Conservation (phyloP, 2,113 vertebrate species). For the Tyrannus savana region DNA sequence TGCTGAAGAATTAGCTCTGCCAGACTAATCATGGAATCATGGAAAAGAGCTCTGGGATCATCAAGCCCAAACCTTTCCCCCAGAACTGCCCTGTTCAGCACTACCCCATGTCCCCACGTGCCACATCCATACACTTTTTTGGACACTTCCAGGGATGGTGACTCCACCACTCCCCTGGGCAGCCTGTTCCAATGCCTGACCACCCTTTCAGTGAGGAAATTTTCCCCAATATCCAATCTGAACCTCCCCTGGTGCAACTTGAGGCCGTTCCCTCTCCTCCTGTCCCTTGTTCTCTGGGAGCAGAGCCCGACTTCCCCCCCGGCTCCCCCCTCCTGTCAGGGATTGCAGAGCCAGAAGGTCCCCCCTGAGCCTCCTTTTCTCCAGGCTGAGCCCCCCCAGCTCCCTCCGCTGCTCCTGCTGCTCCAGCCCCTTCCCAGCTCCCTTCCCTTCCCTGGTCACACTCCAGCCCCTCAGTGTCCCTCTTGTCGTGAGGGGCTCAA, state of each 20-base stretch:
- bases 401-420: fast-evolving
- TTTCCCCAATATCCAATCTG: fast-evolving
- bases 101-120: not conserved
- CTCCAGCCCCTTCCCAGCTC: not conserved
- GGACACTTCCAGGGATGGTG: not conserved
- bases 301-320: fast-evolving
- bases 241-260: fast-evolving
- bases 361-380: not conserved
- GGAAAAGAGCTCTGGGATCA: not conserved
- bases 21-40: not conserved
- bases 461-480: not conserved
- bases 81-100: not conserved
- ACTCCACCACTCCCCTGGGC: not conserved
- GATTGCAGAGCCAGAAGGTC: not conserved
- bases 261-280: fast-evolving
- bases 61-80: too few species aligned
- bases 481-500: not conserved
- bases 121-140: not conserved
- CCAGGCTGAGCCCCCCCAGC: not conserved
- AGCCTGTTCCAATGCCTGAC: not conserved
- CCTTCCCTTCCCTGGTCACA: fast-evolving
- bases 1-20: not conserved
- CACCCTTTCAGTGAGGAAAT: not conserved
- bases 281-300: not conserved
- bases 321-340: not conserved